Evolutionary conservation across 2,888 invertebrate species (phyloP).

Genomic region (Pogonocherus hispidulus): DNA sequence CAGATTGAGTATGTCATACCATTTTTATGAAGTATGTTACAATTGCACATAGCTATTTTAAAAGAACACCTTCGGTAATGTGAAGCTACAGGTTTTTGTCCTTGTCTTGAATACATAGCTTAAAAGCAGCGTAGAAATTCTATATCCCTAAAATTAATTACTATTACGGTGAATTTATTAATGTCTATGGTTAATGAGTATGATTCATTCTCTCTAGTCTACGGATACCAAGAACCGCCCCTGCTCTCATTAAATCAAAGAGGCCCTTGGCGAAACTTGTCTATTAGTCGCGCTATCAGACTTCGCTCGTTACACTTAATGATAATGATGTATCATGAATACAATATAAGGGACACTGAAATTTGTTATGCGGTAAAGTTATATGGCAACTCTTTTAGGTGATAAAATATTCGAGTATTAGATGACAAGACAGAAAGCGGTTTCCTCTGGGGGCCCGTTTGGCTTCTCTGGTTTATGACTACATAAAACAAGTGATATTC

Average conservation of each 20-base stretch:
- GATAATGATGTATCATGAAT: conserved; percentile 12
- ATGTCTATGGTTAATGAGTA: background rate
- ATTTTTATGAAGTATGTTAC: too few species aligned
- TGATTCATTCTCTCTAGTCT: background rate
- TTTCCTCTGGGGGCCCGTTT: conserved; percentile 6
- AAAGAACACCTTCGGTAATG: too few species aligned
- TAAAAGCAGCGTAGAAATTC: too few species aligned
- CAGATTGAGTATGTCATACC: too few species aligned
- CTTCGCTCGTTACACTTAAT: background rate
- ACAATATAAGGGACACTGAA: background rate
- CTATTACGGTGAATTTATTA: too few species aligned
- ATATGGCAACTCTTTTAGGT: conserved; percentile 9
- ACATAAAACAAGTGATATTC: conserved; percentile 12
- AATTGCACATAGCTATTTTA: too few species aligned
- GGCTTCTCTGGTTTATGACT: conserved; percentile 3
- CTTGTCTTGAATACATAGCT: too few species aligned
- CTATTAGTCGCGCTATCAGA: conserved; percentile 8
- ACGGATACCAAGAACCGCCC: background rate
- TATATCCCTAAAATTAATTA: too few species aligned
- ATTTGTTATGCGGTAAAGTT: conserved; percentile 5
- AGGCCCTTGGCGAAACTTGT: background rate
- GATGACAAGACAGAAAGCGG: conserved; percentile 9
- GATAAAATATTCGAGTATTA: conserved; percentile 10
- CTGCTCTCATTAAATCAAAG: background rate
- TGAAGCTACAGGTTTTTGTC: too few species aligned